Percentiles rank a stretch among this genome's conserved stretches.
These are phyloP conservation scores for Phodopus roborovskii DNA, from an alignment of 2,113 vertebrate species.

Conservation along the genomic window DNA sequence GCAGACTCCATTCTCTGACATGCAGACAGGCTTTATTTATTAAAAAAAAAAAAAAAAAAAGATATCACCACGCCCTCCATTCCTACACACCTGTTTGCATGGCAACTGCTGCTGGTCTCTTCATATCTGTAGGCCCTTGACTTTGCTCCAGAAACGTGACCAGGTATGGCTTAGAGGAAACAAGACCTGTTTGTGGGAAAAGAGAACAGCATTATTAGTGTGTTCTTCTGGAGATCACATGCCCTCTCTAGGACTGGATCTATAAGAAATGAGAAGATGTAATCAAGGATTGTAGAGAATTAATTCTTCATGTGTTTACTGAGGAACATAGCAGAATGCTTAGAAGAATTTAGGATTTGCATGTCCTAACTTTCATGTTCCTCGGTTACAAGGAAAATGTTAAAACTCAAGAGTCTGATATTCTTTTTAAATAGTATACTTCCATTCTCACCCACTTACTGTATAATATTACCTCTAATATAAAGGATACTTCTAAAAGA, in stretches of 20 bases:
- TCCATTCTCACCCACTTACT: neutral
- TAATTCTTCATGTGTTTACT: neutral
- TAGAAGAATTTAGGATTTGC: neutral
- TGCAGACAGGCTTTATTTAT: too few species aligned
- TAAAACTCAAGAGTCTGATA: neutral
- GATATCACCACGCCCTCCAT: too few species aligned
- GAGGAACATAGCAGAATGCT: neutral
- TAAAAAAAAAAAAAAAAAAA: too few species aligned
- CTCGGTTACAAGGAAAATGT: neutral
- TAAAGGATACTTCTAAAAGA: neutral
- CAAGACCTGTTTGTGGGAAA: neutral
- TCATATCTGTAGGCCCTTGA: neutral
- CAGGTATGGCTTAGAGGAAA: neutral
- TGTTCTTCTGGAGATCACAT: neutral
- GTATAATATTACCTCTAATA: neutral
- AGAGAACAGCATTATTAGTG: neutral
- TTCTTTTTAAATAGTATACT: neutral
- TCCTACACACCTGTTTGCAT: neutral
- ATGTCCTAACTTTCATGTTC: neutral
- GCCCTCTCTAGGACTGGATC: neutral
- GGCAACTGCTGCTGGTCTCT: too few species aligned
- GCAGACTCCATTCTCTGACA: too few species aligned
- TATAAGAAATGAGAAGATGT: neutral
- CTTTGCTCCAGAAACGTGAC: neutral
- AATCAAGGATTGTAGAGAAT: neutral